phyloP scores from a whole-genome alignment of 2,113 vertebrate genomes.

The Chaetops frenatus region DNA sequence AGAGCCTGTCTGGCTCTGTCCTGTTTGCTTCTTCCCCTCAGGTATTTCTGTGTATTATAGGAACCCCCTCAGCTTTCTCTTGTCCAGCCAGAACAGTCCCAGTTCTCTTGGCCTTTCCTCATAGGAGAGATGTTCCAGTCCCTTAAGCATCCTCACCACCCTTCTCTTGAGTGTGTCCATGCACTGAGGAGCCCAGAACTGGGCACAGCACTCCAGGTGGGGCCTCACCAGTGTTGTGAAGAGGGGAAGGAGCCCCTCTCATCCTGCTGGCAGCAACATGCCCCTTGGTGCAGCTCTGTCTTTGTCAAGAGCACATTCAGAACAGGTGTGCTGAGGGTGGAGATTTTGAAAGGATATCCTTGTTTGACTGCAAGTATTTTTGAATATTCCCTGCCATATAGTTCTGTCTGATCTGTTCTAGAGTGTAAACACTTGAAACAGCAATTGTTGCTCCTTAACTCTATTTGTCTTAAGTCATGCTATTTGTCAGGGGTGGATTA shows the following conservation, averaged over 20 bases:
- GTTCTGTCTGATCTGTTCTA: neutral
- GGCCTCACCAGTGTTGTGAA: neutral
- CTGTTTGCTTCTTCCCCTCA: neutral
- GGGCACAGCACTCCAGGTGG: neutral
- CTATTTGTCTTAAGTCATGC: neutral
- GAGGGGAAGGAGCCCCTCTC: neutral
- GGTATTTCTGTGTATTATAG: rapidly evolving
- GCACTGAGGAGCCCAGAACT: neutral
- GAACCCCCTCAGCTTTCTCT: neutral
- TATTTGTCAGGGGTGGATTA: neutral
- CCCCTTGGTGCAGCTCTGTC: neutral
- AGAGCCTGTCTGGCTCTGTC: neutral
- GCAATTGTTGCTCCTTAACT: neutral
- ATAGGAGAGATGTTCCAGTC: neutral
- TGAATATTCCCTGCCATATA: neutral
- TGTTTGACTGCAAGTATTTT: neutral
- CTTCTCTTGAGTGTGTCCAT: neutral
- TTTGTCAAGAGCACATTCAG: neutral
- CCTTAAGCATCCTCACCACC: neutral
- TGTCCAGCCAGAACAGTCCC: neutral
- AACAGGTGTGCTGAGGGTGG: neutral
- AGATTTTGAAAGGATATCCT: neutral
- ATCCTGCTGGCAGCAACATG: neutral
- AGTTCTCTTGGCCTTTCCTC: neutral
- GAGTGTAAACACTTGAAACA: neutral